Evolutionary conservation across 1,140 invertebrate genomes (phyloP).

Genomic region (Penaeus japonicus): DNA sequence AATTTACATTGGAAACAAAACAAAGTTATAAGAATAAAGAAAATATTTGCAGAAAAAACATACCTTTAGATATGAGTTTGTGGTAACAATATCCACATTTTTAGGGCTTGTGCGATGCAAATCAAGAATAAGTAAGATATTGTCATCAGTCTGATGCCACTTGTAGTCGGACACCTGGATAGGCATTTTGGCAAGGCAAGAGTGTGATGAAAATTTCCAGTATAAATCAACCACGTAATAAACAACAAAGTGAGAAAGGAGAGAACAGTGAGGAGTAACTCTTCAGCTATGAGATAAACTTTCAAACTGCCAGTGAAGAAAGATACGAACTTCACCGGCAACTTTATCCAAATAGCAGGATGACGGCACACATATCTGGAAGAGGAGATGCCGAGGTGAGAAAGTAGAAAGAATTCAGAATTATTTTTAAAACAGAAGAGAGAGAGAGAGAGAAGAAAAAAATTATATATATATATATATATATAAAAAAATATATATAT

Average conservation of each 20-base stretch:
- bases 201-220: too few relatives aligned
- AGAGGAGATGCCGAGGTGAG: not conserved
- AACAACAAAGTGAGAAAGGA: not conserved
- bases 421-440: too few relatives aligned
- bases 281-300: not conserved
- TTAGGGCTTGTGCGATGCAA: constrained; percentile 43
- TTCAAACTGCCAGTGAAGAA: not conserved
- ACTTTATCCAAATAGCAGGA: constrained; percentile 41
- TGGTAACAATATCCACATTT: constrained; percentile 43
- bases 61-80: constrained; percentile 45
- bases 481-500: too few relatives aligned
- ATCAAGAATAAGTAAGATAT: constrained; percentile 17
- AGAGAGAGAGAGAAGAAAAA: too few relatives aligned
- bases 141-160: constrained; percentile 37
- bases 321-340: constrained; percentile 7
- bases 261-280: not conserved
- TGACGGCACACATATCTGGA: constrained; percentile 19
- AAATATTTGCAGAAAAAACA: not conserved
- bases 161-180: constrained; percentile 35
- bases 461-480: too few relatives aligned
- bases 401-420: too few relatives aligned
- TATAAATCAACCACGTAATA: not conserved
- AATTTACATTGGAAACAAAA: not conserved
- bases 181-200: constrained; percentile 19
- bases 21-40: not conserved